Conservation (phyloP, 1,140 invertebrate species). For the Bactericera cockerelli region DNA sequence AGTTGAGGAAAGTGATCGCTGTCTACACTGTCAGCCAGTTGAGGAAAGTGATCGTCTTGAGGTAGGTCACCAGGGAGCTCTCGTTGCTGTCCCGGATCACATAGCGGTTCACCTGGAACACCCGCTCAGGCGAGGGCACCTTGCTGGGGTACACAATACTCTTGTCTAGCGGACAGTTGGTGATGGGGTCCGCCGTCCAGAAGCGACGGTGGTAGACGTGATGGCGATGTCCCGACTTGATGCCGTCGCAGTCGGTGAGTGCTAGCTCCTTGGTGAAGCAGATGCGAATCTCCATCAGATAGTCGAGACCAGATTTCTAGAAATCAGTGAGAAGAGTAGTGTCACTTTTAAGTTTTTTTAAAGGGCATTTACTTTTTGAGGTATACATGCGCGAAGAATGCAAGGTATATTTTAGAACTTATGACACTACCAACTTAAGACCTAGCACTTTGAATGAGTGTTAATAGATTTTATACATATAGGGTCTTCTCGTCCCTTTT, state of each 20-base stretch:
- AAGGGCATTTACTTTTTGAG: too few relatives aligned
- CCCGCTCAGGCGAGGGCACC: slow-evolving; percentile 1
- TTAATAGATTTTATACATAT: too few relatives aligned
- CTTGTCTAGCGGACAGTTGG: slow-evolving; percentile 14
- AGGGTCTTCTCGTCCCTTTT: too few relatives aligned
- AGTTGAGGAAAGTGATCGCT: too few relatives aligned
- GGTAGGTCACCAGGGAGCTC: not conserved
- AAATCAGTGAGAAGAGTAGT: too few relatives aligned
- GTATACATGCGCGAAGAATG: too few relatives aligned
- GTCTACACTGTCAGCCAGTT: not conserved
- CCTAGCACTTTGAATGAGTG: too few relatives aligned
- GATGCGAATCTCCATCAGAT: slow-evolving; percentile 18
- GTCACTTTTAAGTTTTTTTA: too few relatives aligned
- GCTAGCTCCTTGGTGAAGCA: slow-evolving; percentile 19
- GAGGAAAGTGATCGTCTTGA: not conserved
- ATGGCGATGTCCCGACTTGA: not conserved
- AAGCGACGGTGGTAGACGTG: not conserved
- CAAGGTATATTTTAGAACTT: too few relatives aligned
- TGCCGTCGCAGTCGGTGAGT: slow-evolving; percentile 19
- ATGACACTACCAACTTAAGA: too few relatives aligned
- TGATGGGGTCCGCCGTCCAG: not conserved
- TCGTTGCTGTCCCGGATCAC: not conserved
- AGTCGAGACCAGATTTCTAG: slow-evolving; percentile 15
- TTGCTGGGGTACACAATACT: slow-evolving; percentile 12
- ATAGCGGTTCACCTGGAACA: slow-evolving; percentile 4